Percentiles rank a stretch among this genome's conserved stretches.
phyloP scores from a whole-genome alignment of 2,888 invertebrate genomes.

The Psylliodes chrysocephalus region DNA sequence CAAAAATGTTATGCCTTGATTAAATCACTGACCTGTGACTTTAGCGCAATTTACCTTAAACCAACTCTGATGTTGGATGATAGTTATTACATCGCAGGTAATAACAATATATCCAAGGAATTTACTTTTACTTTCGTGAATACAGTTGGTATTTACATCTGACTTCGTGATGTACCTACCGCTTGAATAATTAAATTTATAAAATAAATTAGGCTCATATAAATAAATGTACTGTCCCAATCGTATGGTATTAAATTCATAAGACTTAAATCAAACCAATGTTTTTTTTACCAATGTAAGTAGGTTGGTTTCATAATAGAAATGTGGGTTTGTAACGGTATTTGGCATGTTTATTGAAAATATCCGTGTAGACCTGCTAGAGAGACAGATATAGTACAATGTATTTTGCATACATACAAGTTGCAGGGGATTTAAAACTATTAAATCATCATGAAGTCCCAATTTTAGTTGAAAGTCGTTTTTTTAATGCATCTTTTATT shows the following conservation, averaged over 20 bases:
- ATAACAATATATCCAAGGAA: constrained; percentile 10
- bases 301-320: constrained; percentile 15
- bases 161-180: constrained; percentile 18
- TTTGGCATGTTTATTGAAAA: constrained; percentile 10
- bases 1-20: too few species aligned
- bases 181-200: constrained; percentile 11
- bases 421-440: neutral
- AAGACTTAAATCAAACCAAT: neutral
- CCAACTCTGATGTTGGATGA: neutral
- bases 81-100: constrained; percentile 1
- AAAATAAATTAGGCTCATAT: constrained; percentile 7
- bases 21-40: too few species aligned
- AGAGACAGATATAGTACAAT: neutral
- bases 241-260: neutral
- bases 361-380: neutral
- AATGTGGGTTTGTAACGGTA: constrained; percentile 19
- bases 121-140: constrained; percentile 29
- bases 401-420: neutral
- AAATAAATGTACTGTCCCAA: neutral
- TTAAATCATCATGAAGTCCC: too few species aligned
- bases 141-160: constrained; percentile 10
- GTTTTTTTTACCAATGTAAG: constrained; percentile 1
- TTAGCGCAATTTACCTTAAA: too few species aligned
- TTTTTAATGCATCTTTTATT: too few species aligned
- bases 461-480: too few species aligned